Conservation (phyloP, 2,797 vertebrate species). For the Acanthiza pusilla region DNA sequence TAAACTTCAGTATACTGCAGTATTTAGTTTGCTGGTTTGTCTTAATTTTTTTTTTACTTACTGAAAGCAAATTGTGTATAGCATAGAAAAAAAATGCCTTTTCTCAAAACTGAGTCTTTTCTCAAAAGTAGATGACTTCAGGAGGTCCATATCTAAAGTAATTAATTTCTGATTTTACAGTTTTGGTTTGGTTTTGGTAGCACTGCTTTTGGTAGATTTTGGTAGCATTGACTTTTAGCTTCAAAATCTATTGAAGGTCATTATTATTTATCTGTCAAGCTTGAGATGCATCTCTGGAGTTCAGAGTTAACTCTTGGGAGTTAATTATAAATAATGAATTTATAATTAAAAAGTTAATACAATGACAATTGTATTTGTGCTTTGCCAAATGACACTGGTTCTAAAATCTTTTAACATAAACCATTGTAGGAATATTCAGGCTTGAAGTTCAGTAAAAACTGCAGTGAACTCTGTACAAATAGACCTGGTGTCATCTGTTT, state of each 20-base stretch:
- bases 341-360: background rate
- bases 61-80: background rate
- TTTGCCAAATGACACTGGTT: background rate
- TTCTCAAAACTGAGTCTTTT: background rate
- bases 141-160: background rate
- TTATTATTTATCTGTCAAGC: background rate
- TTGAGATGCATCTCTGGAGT: background rate
- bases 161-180: background rate
- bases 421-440: background rate
- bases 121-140: background rate
- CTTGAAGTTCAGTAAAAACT: background rate
- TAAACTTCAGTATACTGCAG: background rate
- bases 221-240: background rate
- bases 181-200: background rate
- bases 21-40: background rate
- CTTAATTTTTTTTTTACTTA: background rate
- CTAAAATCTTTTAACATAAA: background rate
- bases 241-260: background rate
- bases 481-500: background rate
- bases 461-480: background rate
- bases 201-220: background rate
- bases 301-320: background rate
- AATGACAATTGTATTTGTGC: background rate
- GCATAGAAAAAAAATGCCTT: background rate
- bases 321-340: too few species aligned